A percentile compares a stretch with the other conserved stretches of the same genome.
phyloP scores from a whole-genome alignment of 1,140 invertebrate species.

The Aphis craccivora region DNA sequence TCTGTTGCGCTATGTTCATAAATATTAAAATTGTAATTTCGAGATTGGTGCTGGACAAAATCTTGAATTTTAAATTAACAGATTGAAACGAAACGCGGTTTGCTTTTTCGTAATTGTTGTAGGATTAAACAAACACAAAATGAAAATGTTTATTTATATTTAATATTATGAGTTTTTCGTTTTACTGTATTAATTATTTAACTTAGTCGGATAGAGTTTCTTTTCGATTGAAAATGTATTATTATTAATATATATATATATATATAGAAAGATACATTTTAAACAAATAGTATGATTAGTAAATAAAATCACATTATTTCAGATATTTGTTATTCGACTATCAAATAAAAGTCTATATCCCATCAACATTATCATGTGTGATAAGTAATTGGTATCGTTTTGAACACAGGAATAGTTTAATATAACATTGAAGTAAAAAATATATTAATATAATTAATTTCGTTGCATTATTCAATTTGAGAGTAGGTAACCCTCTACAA shows the following conservation, averaged over 20 bases:
- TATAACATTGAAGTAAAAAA: neutral
- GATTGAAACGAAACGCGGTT: neutral
- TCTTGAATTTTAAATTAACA: neutral
- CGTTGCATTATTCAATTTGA: too few species aligned
- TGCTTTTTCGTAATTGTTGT: neutral
- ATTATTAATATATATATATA: neutral
- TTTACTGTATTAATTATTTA: neutral
- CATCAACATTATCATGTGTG: neutral
- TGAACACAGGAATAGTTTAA: neutral
- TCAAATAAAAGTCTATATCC: neutral
- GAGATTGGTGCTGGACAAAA: neutral
- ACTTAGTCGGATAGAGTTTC: neutral
- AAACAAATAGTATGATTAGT: too few species aligned
- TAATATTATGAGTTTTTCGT: neutral
- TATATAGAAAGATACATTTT: too few species aligned
- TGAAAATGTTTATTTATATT: conserved; percentile 18
- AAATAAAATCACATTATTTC: too few species aligned
- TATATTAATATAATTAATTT: too few species aligned
- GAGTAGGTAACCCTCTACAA: too few species aligned
- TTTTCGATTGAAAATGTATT: neutral
- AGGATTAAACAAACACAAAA: neutral
- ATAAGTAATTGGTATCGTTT: neutral
- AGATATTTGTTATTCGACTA: too few species aligned
- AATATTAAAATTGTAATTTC: conserved; percentile 34
- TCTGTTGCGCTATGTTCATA: neutral